Evolutionary conservation across 2,888 invertebrate species (phyloP), one percentile per base, ranked within the genome.

Genomic region (Ectemnius cavifrons): DNA sequence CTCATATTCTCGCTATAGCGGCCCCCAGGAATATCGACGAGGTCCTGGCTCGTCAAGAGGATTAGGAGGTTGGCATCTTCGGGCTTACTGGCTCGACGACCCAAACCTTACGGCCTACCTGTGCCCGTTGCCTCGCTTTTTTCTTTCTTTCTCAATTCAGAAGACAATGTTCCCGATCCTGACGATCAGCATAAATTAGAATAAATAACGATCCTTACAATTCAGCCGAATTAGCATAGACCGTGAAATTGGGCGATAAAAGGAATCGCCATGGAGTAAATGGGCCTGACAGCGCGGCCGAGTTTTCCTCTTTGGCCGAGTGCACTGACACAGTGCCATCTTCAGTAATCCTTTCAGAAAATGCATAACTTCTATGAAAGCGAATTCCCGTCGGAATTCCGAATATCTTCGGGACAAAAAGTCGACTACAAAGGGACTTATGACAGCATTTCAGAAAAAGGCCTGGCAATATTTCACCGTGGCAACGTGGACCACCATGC

Each of bases 131-230:
- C 71, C 73, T 71, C 65, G 68, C 75, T 73, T 75, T 63, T 75
- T 52, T 67, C 66, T 62, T 63, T 62, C 56, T 75, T 75, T 67
- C 58, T 67, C 71, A 56, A 77, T 82, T 78, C 75, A 63, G 67
- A 67, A 84, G 79, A 85, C 84, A 81, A 82, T 82, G 75, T 74
- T 63, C 71, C 37, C 58, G 52, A 71, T 67, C 74, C 60, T 69
- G 70, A 69, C 73, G 80, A 84, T 87, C 84, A 77, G 83, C 84
- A 87, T 87, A 86, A 77, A 87, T 87, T 86, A 81, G 79, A 87
- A 85, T 86, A 86, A 82, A 81, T 87, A 85, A 85, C 76, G 79
- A 83, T 75, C 73, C 70, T 75, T 71, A 79, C 77, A 77, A 83
- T 78, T 81, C 80, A 72, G 77, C 60, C 63, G 76, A 79, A 78